phyloP scores from a whole-genome alignment of 2,888 invertebrate species.

The Eupithecia insigniata region DNA sequence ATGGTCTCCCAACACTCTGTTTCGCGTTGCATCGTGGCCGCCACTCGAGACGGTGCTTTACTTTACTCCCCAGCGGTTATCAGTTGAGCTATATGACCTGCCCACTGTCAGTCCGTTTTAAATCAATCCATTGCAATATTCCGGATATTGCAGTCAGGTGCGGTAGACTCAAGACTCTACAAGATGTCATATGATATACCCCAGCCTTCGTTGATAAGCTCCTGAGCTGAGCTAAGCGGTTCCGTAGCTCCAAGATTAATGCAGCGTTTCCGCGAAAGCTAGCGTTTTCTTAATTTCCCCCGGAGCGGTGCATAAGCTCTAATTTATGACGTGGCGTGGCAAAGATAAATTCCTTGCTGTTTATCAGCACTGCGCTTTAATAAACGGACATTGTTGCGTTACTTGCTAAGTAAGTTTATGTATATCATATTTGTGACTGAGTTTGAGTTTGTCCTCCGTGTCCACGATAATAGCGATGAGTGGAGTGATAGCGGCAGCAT shows the following conservation, averaged over 20 bases:
- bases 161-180: neutral
- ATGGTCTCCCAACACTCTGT: too few relatives aligned
- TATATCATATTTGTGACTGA: conserved; percentile 3
- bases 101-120: too few relatives aligned
- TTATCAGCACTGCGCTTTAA: conserved; percentile 64
- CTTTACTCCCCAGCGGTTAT: too few relatives aligned
- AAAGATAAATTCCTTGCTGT: conserved; percentile 67
- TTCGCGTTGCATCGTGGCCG: too few relatives aligned
- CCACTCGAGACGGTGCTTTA: too few relatives aligned
- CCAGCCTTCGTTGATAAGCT: conserved; percentile 48
- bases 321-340: conserved; percentile 68
- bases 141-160: conserved; percentile 4
- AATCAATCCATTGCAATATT: neutral
- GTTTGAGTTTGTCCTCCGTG: neutral
- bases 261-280: conserved; percentile 57
- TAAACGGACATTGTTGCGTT: conserved; percentile 52
- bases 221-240: conserved; percentile 43
- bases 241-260: conserved; percentile 54
- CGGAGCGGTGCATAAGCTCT: conserved; percentile 64
- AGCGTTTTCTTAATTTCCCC: conserved; percentile 69
- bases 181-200: conserved; percentile 10
- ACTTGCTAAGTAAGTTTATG: conserved; percentile 39
- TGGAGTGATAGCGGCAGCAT: neutral
- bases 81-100: too few relatives aligned
- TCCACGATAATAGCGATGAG: neutral